Evolutionary conservation across 2,113 vertebrate genomes (phyloP), one percentile per base, ranked within the genome.

Genomic region (Chamaea fasciata): DNA sequence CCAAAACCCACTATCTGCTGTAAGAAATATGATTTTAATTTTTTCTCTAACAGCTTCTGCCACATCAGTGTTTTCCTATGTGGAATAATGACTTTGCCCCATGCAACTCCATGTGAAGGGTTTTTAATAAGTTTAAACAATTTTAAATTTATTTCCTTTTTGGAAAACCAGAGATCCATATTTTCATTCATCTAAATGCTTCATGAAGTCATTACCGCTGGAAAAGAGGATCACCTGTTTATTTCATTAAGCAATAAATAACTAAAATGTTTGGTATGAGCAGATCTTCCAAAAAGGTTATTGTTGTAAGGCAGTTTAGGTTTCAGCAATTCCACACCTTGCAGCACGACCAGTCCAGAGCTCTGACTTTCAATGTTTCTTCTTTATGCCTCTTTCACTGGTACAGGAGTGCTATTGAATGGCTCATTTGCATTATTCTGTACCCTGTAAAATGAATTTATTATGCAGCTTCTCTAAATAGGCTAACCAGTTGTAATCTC

Each of bases 381-480:
- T 96, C 71, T 95, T 96, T 95, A 96, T 96, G 86, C 35, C 22
- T 47, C 74, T 87, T 73, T 85, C 42, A 12, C 28, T 79, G 78
- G 77, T 85, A 35, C 46, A n/a, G 49, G 35, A 77, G 27, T 41
- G 81, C 78, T 91, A 27, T 76, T 13, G 75, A 95, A 97, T 87
- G 67, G 74, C 83, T 97, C 94, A 92, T 95, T 96, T 96, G 94
- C 77, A 84, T 95, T 96, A 91, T 73, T 96, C 92, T 83, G 73
- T 91, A 49, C 86, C 77, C 91, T 84, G 91, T 94, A 94, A 94
- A 96, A 95, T 85, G 63, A 94, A 96, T 95, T 96, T 97, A 95
- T 96, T 94, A 92, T 84, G 57, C 67, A 69, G 89, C 87, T 79
- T 85, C 91, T 85, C 74, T 92, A 89, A 96, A 96, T 35, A 94